Conservation (phyloP, 2,113 vertebrate species). For the sheep (Ovis aries) region DNA sequence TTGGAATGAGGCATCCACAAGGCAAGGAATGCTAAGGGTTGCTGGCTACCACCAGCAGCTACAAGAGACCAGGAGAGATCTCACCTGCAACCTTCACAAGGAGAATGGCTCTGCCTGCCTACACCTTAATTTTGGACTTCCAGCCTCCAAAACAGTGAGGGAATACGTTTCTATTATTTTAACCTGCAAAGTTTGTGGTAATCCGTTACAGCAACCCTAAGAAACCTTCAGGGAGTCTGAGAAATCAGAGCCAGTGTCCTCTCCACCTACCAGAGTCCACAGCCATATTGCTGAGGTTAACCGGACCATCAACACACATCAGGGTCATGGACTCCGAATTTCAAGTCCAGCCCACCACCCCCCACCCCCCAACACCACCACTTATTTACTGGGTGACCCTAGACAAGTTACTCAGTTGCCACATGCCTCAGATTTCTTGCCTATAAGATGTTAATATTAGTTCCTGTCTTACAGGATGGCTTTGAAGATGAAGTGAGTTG, state of each 20-base stretch:
- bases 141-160: neutral
- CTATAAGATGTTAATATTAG: neutral
- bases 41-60: neutral
- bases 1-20: rapidly evolving
- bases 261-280: rapidly evolving
- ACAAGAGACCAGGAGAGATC: neutral
- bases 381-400: neutral
- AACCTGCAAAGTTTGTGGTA: neutral
- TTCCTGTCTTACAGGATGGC: neutral
- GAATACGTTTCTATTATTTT: neutral
- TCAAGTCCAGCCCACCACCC: rapidly evolving
- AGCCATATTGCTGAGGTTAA: neutral
- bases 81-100: too few species aligned
- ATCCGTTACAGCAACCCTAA: neutral
- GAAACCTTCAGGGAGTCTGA: neutral
- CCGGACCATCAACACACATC: neutral
- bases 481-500: neutral
- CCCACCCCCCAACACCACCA: rapidly evolving
- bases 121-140: neutral
- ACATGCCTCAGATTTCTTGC: neutral
- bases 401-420: neutral
- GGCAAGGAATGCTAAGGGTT: neutral
- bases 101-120: rapidly evolving
- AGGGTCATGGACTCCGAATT: neutral
- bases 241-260: neutral